phyloP scores from a whole-genome alignment of 2,888 invertebrate genomes.

The Helicoverpa assulta region DNA sequence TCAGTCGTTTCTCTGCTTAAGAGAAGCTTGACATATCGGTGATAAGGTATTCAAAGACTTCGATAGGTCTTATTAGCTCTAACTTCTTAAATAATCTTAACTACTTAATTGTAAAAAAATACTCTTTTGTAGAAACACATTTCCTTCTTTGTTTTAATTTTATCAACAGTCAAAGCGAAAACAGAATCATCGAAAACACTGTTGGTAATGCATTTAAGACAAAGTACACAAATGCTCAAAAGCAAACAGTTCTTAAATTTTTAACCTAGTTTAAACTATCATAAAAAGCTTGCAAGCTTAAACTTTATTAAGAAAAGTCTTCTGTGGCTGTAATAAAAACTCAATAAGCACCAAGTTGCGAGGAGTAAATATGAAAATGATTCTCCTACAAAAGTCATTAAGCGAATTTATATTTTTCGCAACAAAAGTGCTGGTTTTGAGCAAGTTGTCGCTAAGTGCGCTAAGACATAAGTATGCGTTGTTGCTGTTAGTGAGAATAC shows the following conservation, averaged over 20 bases:
- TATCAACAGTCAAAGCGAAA: neutral
- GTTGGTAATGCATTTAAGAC: neutral
- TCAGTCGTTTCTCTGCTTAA: neutral
- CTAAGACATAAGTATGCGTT: slow-evolving; percentile 68
- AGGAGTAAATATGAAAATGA: slow-evolving; percentile 73
- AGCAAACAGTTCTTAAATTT: neutral
- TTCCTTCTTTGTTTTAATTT: no score
- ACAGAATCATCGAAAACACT: neutral
- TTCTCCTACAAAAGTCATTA: slow-evolving; percentile 72
- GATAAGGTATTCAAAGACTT: neutral
- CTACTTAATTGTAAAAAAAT: no score
- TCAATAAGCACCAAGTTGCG: slow-evolving; percentile 51
- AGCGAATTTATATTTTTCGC: slow-evolving; percentile 78
- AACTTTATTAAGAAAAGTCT: slow-evolving; percentile 49
- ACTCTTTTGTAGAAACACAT: no score
- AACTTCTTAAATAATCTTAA: no score
- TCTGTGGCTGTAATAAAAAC: slow-evolving; percentile 54
- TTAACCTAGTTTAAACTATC: slow-evolving; percentile 20
- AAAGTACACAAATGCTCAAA: neutral
- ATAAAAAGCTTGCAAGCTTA: slow-evolving; percentile 14
- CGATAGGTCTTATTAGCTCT: neutral
- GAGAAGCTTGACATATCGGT: neutral
- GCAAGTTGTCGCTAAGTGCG: slow-evolving; percentile 77
- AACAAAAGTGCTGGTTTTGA: slow-evolving; percentile 68
- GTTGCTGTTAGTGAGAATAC: slow-evolving; percentile 62